Evolutionary conservation across 2,113 vertebrate genomes (phyloP).

Genomic region (Heterotilapia buettikoferi): DNA sequence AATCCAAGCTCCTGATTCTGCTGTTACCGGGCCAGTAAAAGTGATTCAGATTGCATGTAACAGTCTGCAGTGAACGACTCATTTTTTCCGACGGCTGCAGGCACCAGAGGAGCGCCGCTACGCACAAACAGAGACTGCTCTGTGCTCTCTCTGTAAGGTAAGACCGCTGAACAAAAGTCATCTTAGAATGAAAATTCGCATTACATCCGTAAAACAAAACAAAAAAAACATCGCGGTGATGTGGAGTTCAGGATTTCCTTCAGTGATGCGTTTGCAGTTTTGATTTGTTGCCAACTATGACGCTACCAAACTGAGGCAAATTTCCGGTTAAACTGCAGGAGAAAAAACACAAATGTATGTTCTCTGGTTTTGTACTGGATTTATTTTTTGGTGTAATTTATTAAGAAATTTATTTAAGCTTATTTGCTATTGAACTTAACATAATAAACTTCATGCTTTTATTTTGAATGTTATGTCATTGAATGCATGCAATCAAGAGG

Average conservation of each 20-base stretch:
- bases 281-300: not conserved
- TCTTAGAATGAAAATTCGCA: no score
- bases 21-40: constrained; percentile 20
- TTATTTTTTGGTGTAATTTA: not conserved
- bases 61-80: constrained; percentile 51
- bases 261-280: not conserved
- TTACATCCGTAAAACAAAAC: not conserved
- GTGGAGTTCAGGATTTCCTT: not conserved
- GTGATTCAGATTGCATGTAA: constrained; percentile 13
- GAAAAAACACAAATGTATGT: not conserved
- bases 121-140: not conserved
- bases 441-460: not conserved
- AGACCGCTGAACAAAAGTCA: not conserved
- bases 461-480: not conserved
- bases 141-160: constrained; percentile 47
- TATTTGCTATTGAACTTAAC: not conserved
- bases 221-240: not conserved
- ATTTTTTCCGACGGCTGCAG: constrained; percentile 71
- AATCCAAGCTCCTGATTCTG: not conserved
- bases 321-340: not conserved
- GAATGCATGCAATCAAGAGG: not conserved
- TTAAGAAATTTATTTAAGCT: not conserved
- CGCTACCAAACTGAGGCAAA: not conserved
- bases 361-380: not conserved
- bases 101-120: constrained; percentile 9